These are phyloP conservation scores for Phrynocephalus guinanensis DNA, from an alignment of 2,797 vertebrate genomes.

Conservation along the genomic window DNA sequence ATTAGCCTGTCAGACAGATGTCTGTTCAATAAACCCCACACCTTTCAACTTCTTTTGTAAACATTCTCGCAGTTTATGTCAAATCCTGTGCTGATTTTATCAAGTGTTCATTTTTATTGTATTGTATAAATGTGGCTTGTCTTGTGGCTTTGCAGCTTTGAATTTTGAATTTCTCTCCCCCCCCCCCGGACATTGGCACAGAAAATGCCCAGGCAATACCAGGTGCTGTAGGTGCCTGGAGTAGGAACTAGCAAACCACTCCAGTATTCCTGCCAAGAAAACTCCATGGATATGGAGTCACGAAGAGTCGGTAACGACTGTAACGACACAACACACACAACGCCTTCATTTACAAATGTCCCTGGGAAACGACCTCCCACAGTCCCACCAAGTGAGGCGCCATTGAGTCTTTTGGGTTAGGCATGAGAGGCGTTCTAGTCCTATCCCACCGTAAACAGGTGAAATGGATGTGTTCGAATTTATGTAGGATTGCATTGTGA, in stretches of 20 bases:
- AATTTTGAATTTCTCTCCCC: neutral
- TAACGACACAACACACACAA: neutral
- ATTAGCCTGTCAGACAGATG: constrained; percentile 27
- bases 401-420: neutral
- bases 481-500: neutral
- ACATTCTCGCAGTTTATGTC: constrained; percentile 29
- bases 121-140: constrained; percentile 47
- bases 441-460: neutral
- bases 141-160: constrained; percentile 48
- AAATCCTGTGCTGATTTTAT: constrained; percentile 38
- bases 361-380: neutral
- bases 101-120: constrained; percentile 47
- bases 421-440: neutral
- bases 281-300: too few species aligned
- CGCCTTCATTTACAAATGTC: constrained; percentile 38
- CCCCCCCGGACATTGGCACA: neutral
- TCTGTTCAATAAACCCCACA: constrained; percentile 39
- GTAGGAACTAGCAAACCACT: too few species aligned
- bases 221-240: too few species aligned
- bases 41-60: constrained; percentile 38
- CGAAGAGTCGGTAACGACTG: too few species aligned
- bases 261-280: too few species aligned
- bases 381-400: neutral
- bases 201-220: neutral
- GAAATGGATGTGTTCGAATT: neutral